phyloP scores from a whole-genome alignment of 2,797 vertebrate species.

The Choloepus didactylus region DNA sequence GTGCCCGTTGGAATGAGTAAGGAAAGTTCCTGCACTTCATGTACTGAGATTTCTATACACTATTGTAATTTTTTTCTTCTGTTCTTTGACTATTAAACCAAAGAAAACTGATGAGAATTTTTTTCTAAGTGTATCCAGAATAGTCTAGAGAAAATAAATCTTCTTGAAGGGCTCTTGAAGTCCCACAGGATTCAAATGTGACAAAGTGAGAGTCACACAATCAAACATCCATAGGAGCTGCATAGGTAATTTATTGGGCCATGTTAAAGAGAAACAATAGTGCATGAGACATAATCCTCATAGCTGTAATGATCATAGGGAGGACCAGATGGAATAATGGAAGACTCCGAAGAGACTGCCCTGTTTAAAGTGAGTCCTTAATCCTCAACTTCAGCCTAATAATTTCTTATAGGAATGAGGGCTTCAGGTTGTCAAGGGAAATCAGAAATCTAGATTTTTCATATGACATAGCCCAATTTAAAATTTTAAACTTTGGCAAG shows the following conservation, averaged over 20 bases:
- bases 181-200: background rate
- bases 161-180: background rate
- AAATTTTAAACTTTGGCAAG: background rate
- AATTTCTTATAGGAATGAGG: background rate
- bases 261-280: background rate
- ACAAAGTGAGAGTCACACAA: background rate
- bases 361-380: background rate
- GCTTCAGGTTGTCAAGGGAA: background rate
- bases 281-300: background rate
- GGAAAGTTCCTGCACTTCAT: background rate
- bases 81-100: background rate
- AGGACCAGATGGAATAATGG: background rate
- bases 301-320: too few relatives aligned
- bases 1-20: background rate
- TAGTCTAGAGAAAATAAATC: background rate
- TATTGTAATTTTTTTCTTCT: background rate
- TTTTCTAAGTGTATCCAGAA: background rate
- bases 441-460: background rate
- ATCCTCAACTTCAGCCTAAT: background rate
- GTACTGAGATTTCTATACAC: background rate
- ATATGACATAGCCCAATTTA: background rate
- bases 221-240: background rate
- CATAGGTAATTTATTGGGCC: background rate
- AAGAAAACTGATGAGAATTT: slow-evolving; percentile 6
- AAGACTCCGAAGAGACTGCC: too few relatives aligned